Evolutionary conservation across 1,140 invertebrate species (phyloP), one percentile per base, ranked within the genome.

Genomic region (Cephus cinctus): DNA sequence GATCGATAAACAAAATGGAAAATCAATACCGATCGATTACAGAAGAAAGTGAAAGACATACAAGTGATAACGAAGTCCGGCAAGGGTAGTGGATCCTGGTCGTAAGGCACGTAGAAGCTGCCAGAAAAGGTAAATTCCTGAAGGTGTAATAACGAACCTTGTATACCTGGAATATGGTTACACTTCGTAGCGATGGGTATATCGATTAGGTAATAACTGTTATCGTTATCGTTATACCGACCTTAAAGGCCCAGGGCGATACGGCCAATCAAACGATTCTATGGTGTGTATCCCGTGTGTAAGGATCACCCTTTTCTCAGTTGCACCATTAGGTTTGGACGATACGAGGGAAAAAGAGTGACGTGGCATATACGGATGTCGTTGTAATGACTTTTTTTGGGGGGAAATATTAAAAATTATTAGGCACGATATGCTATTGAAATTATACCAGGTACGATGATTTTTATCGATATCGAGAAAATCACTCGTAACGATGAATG

Each of bases 161-260:
- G 6, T 8, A 14, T 22, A 12, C 30, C 3, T 18, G 47, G 45
- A 54, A 57, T 47, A 49, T 34, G 46, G 32, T 48, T 56, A 56
- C 56, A 38, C 49, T 48, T 49, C 31, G 44, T 44, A 19, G 48
- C 36, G n/a, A n/a, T 20, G 27, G 52, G 25, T 32, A 36, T 48
- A 55, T 45, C 32, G 60, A 59, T 59, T 61, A 54, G 63, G 47
- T 52, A 41, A 51, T 63, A 61, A 61, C 58, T 53, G 46, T 59
- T 61, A 65, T 52, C 45, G 58, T 65, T 63, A 65, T 57, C 60
- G 63, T 65, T 61, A 63, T 36, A 8, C 43, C 52, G 30, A 35
- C 23, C 41, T 46, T 36, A 11, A 32, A n/a, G n/a, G n/a, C n/a
- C 20, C 42, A 14, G 6, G 23, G 21, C 48, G 45, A 62, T 53